These are phyloP conservation scores for Lasioglossum albipes DNA, from an alignment of 1,140 invertebrate genomes.

Conservation along the genomic window DNA sequence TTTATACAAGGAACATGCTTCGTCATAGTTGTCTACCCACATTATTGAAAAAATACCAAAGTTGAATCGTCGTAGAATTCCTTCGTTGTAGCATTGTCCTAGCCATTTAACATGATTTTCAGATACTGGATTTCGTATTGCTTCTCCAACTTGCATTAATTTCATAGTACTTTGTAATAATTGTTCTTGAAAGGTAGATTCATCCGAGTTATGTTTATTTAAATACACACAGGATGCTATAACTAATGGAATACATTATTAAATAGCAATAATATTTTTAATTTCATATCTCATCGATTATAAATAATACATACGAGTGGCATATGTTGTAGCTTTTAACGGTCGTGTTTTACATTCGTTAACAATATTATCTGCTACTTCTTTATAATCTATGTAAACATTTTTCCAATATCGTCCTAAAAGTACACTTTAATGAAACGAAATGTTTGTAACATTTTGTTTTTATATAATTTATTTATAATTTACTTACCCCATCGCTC, in stretches of 20 bases:
- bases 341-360: conserved; percentile 72
- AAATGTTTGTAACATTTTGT: background rate
- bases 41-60: conserved; percentile 88
- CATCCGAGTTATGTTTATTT: conserved; percentile 84
- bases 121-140: conserved; percentile 85
- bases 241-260: conserved; percentile 52
- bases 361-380: conserved; percentile 66
- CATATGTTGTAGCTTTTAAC: conserved; percentile 59
- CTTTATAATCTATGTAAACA: conserved; percentile 71
- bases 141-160: conserved; percentile 84
- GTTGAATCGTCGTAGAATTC: conserved; percentile 83
- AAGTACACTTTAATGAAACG: conserved; percentile 19
- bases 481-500: conserved; percentile 71
- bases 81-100: conserved; percentile 84
- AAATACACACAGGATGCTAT: conserved; percentile 76
- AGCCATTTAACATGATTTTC: conserved; percentile 84
- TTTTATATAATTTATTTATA: conserved; percentile 1
- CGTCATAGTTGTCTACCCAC: conserved; percentile 86
- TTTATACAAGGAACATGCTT: conserved; percentile 85
- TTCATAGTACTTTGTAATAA: conserved; percentile 82
- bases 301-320: conserved; percentile 49
- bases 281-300: background rate
- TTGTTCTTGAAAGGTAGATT: conserved; percentile 82
- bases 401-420: conserved; percentile 68
- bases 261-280: background rate